Evolutionary conservation across 1,140 invertebrate genomes (phyloP), one percentile per base, ranked within the genome.

Genomic region (Drosophila tropicalis): DNA sequence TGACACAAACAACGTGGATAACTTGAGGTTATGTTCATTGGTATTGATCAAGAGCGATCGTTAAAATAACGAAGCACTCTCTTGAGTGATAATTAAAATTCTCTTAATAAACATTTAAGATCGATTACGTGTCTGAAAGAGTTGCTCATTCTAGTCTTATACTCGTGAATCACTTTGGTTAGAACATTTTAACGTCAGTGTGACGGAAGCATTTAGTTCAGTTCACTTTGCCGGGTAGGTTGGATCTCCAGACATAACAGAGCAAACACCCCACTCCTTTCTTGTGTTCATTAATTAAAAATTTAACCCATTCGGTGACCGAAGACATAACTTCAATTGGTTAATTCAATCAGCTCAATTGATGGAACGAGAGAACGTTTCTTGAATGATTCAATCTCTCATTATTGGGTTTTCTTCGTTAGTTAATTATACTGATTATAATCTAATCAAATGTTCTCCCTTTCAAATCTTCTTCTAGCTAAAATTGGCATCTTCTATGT

Each of bases 401-500:
- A 51, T 64, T 62, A 72, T 66, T 51, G 56, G 41, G 47, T 68
- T 67, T 22, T 19, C 55, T 64, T 60, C 44, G 44, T 51, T 12
- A 51, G 17, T 51, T 51, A 51, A 51, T 51, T 60, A 63, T 68
- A 17, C 56, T 80, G 74, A 81, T 72, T 76, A 41, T 76, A 70
- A 70, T 19, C 36, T 72, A 61, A 71, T 83, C n/a, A 55, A 17
- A 47, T 22, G 32, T 29, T 54, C 67, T 44, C 32, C 44, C 19
- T 60, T 25, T 51, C 4, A 22, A 22, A 51, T 19, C 60, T 29
- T 76, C 72, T 70, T 86, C 83, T 79, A 98, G 97, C 95, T 58
- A 98, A 98, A 94, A 98, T 99, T 92, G 95, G 95, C 36, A 92
- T 97, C 15, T 99, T 99, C 94, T 99, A 99, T 93, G 93, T 97